Conservation (phyloP, 64 coral and sea anemone species). For the Pocillopora verrucosa region DNA sequence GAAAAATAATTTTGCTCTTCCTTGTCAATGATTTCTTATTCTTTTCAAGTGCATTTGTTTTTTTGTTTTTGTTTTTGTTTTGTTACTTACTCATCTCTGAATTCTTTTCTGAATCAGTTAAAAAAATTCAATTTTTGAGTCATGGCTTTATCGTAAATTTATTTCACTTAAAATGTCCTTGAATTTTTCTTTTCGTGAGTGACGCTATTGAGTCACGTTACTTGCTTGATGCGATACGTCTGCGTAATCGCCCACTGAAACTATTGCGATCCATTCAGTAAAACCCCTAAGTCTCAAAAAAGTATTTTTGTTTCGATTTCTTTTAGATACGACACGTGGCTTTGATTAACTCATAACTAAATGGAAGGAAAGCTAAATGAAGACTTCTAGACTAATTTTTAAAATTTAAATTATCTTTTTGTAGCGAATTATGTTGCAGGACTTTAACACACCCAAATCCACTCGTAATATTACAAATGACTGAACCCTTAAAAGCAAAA, state of each 20-base stretch:
- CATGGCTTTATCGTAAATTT: no score
- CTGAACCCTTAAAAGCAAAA: no score
- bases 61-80: no score
- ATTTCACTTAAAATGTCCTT: no score
- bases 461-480: no score
- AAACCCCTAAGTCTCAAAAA: background rate
- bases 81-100: no score
- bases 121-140: background rate
- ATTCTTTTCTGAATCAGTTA: no score
- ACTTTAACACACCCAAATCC: background rate
- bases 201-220: background rate
- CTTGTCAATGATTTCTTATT: no score
- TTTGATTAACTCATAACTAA: slow-evolving; percentile 5
- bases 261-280: background rate
- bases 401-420: background rate
- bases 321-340: slow-evolving; percentile 69
- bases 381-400: background rate
- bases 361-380: background rate
- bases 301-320: background rate
- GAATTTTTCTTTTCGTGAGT: background rate
- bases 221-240: background rate
- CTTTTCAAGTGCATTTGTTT: no score
- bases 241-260: background rate
- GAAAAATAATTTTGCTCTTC: no score
- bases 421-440: background rate